Conservation (phyloP, 1,140 invertebrate genomes). For the Drosophila pruinosa region DNA sequence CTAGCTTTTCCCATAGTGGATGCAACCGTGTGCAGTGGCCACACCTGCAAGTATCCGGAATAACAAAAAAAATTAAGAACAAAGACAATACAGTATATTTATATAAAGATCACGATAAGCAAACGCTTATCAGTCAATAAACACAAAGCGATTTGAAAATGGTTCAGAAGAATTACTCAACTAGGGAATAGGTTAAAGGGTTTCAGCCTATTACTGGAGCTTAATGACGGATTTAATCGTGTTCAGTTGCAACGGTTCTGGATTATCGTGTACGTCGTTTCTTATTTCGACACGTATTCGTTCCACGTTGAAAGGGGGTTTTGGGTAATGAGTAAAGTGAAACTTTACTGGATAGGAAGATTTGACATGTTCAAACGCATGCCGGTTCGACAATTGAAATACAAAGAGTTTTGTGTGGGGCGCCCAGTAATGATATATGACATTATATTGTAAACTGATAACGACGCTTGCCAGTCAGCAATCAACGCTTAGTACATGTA, state of each 20-base stretch:
- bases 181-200: too few species aligned
- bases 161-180: neutral
- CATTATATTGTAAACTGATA: conserved; percentile 13
- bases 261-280: too few species aligned
- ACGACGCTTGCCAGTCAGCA: neutral
- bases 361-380: conserved; percentile 1
- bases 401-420: conserved; percentile 1
- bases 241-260: too few species aligned
- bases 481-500: neutral
- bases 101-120: neutral
- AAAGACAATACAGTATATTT: neutral
- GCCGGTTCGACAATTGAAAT: conserved; percentile 6
- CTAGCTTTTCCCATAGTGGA: conserved; percentile 89
- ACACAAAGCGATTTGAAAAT: neutral
- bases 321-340: neutral
- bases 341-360: conserved; percentile 2
- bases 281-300: neutral
- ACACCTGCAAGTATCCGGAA: conserved; percentile 85
- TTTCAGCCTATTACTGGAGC: too few species aligned
- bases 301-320: neutral
- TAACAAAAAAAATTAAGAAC: neutral
- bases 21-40: conserved; percentile 87
- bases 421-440: neutral
- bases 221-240: too few species aligned
- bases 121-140: neutral